Conservation (phyloP, 2,113 vertebrate genomes). For the Upupa epops region DNA sequence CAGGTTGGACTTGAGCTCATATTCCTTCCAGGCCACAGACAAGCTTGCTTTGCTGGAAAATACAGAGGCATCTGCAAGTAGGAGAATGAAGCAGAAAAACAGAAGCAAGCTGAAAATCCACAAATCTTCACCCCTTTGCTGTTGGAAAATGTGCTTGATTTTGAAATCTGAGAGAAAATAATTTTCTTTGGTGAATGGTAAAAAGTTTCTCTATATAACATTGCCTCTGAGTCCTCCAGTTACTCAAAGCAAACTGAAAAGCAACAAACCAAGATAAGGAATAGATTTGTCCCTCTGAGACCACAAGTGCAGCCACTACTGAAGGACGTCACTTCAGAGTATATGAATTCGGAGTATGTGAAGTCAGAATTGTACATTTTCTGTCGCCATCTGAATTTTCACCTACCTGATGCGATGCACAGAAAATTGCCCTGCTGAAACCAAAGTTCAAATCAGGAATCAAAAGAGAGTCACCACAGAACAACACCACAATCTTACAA, state of each 20-base stretch:
- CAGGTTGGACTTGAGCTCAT: neutral
- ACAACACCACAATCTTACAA: neutral
- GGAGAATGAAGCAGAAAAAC: neutral
- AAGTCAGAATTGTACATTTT: neutral
- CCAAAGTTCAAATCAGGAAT: neutral
- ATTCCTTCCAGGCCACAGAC: neutral
- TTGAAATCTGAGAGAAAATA: neutral
- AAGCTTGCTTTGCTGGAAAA: neutral
- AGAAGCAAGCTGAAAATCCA: neutral
- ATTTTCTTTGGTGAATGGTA: neutral
- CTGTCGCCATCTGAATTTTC: neutral
- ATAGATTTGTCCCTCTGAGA: accelerated
- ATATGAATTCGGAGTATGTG: neutral
- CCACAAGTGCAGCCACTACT: neutral
- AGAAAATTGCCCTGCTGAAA: neutral
- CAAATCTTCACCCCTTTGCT: neutral
- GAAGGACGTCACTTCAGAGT: no score
- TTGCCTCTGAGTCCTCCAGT: neutral
- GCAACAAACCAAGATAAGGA: neutral
- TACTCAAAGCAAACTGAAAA: neutral
- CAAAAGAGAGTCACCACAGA: neutral
- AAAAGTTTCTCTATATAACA: neutral
- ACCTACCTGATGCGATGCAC: neutral
- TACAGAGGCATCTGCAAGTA: neutral
- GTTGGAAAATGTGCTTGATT: neutral